Conservation (phyloP, 2,797 vertebrate species). For the Sus cebifrons region DNA sequence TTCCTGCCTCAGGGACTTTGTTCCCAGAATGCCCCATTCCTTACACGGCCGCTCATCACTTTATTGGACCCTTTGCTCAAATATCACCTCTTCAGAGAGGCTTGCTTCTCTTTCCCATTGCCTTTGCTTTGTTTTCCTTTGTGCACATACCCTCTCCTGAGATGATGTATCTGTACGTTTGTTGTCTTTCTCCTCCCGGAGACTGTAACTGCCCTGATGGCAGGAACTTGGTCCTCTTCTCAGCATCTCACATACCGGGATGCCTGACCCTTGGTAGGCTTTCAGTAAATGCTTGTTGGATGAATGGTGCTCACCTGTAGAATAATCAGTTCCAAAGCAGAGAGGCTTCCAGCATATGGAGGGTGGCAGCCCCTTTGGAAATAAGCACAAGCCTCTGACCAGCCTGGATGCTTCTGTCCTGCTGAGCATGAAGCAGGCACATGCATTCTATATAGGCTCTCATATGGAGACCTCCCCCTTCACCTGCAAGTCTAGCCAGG, state of each 20-base stretch:
- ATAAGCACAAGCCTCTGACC: background rate
- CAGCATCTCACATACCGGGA: background rate
- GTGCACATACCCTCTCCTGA: too few species aligned
- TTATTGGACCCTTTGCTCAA: background rate
- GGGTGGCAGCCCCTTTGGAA: background rate
- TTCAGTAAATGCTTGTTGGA: background rate
- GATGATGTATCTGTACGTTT: background rate
- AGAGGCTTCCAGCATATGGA: background rate
- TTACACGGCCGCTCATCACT: background rate
- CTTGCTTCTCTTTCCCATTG: background rate
- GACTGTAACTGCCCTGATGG: background rate
- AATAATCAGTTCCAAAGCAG: background rate
- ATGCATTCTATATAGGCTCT: background rate
- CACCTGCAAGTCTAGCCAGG: background rate
- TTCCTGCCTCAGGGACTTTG: background rate
- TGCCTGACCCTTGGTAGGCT: background rate
- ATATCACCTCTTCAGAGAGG: background rate
- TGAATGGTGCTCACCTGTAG: background rate
- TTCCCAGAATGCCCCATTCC: accelerated
- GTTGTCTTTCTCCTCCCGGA: background rate
- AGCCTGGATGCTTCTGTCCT: background rate
- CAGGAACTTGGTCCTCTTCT: constrained; percentile 11
- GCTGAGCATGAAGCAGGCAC: background rate
- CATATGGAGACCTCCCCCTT: background rate
- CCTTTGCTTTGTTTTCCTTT: background rate